Base-by-base conservation (phyloP, 2,113 vertebrate genomes). In the Stigmatopora argus region DNA sequence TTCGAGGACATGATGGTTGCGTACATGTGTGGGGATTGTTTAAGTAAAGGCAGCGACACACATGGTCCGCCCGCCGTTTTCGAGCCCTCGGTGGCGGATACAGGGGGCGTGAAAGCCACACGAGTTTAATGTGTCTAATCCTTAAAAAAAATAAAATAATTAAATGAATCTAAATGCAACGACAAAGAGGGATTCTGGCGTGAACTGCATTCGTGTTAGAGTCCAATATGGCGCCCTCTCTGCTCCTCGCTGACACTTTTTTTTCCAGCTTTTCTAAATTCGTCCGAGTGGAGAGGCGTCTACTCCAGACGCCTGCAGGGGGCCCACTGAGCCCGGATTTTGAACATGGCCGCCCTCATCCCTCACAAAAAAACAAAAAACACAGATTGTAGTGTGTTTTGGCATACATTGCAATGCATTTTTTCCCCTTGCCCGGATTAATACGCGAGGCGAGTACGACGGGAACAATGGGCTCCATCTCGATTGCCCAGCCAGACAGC, bases 181-280 rank as follows among this genome's bases (percentile, higher is more conserved):
- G 19, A 66, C 51, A 9, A 44, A 57, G 57, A 67, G 21, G 49
- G 4, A 52, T 62, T 31, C 72, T 67, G 72, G 69, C 77, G 69
- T 15, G 57, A 74, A 77, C 76, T 49, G 69, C 66, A 78, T 71
- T 64, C 31, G 65, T 70, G 73, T 71, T 75, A 68, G 41, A 79
- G 77, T 83, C 86, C 90, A 92, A 92, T 83, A 92, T 92, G 91
- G 90, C 91, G 90, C 88, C 89, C 82, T 74, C 84, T 82, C 75
- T 77, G 81, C 72, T 80, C 70, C 26, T 52, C 63, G 26, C 51
- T 77, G 79, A 88, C 81, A 87, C 69, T 75, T 83, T 86, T 83
- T 86, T 86, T 82, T 76, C 78, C 82, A 78, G 82, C 69, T 87
- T 86, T 84, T 66, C 85, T 85, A 88, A 87, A 90, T 88, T 88